Evolutionary conservation across 2,797 vertebrate genomes (phyloP).

Genomic region (Anguilla megastoma): DNA sequence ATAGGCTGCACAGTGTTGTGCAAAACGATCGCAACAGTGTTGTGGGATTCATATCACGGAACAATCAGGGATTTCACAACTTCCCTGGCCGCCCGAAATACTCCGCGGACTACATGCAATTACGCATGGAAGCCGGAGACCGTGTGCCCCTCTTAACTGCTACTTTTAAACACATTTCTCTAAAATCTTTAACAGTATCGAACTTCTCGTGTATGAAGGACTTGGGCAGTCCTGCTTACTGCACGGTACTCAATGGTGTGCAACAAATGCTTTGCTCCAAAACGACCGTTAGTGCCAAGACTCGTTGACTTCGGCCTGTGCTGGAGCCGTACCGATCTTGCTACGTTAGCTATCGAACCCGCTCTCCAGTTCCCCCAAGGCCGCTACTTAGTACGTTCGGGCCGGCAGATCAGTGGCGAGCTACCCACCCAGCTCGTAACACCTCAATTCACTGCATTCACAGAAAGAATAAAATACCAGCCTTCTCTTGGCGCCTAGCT

Average conservation of each 20-base stretch:
- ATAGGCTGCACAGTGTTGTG: neutral
- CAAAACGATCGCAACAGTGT: neutral
- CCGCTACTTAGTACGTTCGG: neutral
- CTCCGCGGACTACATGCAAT: neutral
- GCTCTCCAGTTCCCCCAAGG: neutral
- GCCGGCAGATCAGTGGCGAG: neutral
- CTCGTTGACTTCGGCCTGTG: neutral
- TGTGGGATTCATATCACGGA: neutral
- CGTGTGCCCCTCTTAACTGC: neutral
- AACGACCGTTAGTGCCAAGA: neutral
- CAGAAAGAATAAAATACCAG: neutral
- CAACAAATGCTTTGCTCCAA: neutral
- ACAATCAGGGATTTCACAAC: neutral
- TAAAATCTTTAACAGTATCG: neutral
- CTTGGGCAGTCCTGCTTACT: neutral
- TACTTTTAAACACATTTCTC: neutral
- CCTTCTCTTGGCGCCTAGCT: neutral
- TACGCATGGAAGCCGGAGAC: neutral
- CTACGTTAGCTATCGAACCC: neutral
- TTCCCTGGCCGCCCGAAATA: neutral
- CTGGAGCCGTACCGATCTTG: neutral
- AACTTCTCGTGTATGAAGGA: neutral
- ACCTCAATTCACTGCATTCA: neutral
- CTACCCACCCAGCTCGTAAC: neutral
- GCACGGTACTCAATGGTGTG: neutral